Percentiles rank a stretch among this genome's conserved stretches.
These are phyloP conservation scores for Rhincodon typus DNA, from an alignment of 2,797 vertebrate species.

Conservation along the genomic window DNA sequence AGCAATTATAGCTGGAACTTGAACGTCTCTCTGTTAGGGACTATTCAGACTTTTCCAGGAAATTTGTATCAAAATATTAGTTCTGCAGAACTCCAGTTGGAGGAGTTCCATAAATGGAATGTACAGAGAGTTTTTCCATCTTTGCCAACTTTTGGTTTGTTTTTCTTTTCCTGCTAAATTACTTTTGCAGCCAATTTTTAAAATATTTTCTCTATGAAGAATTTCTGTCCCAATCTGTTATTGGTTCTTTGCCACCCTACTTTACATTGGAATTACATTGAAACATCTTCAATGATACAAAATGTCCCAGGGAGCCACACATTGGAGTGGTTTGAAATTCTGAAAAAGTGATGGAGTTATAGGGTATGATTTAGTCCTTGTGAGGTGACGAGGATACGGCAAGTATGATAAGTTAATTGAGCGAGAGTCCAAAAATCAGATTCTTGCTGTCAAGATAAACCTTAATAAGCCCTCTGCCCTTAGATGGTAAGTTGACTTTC, in stretches of 20 bases:
- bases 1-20: background rate
- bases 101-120: constrained; percentile 19
- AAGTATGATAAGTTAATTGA: too few species aligned
- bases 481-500: too few species aligned
- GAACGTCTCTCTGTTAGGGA: background rate
- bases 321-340: too few species aligned
- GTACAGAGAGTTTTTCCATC: background rate
- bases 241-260: background rate
- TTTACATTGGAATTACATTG: background rate
- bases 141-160: background rate
- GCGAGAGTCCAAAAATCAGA: too few species aligned
- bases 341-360: too few species aligned
- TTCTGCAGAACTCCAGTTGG: background rate
- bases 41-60: constrained; percentile 11
- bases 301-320: too few species aligned
- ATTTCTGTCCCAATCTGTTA: background rate
- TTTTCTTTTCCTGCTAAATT: background rate
- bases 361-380: too few species aligned
- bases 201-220: constrained; percentile 6
- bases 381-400: too few species aligned
- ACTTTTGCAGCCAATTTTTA: background rate
- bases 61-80: constrained; percentile 10
- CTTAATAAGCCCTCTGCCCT: too few species aligned
- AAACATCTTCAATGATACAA: too few species aligned
- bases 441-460: too few species aligned